A percentile compares a stretch with the other conserved stretches of the same genome.
These are phyloP conservation scores for Zalophus californianus DNA, from an alignment of 2,797 vertebrate species.

Conservation along the genomic window DNA sequence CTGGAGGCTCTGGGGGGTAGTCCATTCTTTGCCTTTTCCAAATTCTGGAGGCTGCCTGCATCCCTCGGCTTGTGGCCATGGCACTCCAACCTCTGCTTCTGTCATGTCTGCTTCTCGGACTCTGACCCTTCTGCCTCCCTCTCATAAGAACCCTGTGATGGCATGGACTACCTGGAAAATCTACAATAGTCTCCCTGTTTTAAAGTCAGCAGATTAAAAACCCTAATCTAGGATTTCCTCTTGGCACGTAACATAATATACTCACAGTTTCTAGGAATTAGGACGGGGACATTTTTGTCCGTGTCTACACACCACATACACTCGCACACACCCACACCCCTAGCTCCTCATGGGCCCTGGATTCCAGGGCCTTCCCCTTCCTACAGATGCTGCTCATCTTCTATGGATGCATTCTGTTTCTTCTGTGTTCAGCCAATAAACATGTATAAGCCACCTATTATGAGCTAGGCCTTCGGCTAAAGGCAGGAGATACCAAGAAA, in stretches of 20 bases:
- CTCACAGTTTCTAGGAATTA: neutral
- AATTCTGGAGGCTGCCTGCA: neutral
- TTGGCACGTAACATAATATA: neutral
- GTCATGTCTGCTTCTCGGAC: neutral
- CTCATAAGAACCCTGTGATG: neutral
- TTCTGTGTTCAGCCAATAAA: neutral
- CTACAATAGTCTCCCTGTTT: neutral
- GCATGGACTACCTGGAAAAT: neutral
- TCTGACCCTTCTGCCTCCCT: neutral
- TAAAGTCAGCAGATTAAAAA: neutral
- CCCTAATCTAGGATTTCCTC: neutral
- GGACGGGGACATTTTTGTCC: neutral
- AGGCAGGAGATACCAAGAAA: neutral
- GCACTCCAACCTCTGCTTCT: neutral
- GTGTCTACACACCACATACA: no score
- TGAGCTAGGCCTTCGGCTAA: neutral
- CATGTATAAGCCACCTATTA: neutral
- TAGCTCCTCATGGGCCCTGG: neutral
- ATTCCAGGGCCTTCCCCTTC: neutral
- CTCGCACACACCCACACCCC: neutral
- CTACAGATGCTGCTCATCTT: neutral
- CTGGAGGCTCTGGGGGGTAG: neutral
- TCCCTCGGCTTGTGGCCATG: neutral
- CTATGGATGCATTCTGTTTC: neutral
- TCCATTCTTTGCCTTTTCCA: neutral